Percentiles rank a stretch among this genome's conserved stretches.
phyloP scores from a whole-genome alignment of 2,113 vertebrate genomes.

The Tangachromis dhanisi region DNA sequence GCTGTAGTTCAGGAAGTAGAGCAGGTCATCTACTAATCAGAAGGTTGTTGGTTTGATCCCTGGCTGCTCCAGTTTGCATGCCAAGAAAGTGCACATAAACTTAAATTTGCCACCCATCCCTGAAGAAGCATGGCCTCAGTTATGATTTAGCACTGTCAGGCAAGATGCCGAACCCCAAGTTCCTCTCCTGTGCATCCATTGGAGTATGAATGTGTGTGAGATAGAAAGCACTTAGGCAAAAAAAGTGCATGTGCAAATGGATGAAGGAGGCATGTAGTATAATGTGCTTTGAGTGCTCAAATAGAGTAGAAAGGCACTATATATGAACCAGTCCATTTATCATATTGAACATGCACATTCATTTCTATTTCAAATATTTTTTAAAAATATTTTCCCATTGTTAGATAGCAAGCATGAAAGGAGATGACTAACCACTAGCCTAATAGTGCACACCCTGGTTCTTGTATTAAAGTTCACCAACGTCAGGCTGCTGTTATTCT shows the following conservation, averaged over 20 bases:
- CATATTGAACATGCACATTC: neutral
- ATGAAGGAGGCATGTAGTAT: neutral
- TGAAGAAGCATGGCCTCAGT: neutral
- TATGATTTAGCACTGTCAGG: neutral
- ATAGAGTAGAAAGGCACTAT: neutral
- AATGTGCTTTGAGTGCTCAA: neutral
- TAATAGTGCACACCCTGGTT: neutral
- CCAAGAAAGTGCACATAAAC: neutral
- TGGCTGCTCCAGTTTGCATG: neutral
- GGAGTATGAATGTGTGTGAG: neutral
- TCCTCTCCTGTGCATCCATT: neutral
- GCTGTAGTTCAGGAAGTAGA: neutral
- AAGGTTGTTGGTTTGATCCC: neutral
- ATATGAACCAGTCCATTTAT: neutral
- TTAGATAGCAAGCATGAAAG: neutral
- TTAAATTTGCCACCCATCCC: neutral
- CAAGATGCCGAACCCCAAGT: neutral
- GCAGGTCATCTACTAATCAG: neutral
- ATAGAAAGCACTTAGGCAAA: neutral
- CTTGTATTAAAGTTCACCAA: neutral
- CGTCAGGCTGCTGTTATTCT: neutral
- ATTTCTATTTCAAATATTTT: neutral
- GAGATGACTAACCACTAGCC: neutral
- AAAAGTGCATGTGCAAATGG: neutral
- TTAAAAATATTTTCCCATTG: rapidly evolving